A percentile compares a stretch with the other conserved stretches of the same genome.
Evolutionary conservation across 2,888 invertebrate species (phyloP).

Genomic region (Furcula furcula): DNA sequence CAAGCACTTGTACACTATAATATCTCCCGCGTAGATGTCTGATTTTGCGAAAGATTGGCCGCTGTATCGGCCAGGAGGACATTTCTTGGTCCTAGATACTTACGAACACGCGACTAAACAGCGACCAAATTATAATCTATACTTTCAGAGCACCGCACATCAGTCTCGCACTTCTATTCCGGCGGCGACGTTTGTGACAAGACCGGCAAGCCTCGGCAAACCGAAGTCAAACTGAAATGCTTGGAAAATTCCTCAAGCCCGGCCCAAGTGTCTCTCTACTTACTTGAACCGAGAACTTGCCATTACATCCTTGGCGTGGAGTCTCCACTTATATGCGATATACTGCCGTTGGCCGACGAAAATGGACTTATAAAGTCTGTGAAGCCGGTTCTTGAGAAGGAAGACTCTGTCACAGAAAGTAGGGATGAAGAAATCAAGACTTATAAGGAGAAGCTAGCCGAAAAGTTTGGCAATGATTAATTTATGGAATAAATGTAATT

Average conservation of each 20-base stretch:
- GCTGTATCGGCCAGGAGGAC: no score
- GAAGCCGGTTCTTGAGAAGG: constrained; percentile 28
- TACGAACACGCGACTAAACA: no score
- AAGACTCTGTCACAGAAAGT: constrained; percentile 27
- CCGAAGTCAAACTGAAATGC: constrained; percentile 93
- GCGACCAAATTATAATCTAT: no score
- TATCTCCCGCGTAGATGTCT: no score
- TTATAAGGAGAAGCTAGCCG: constrained; percentile 31
- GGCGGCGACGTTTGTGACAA: constrained; percentile 94
- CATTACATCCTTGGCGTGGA: constrained; percentile 98
- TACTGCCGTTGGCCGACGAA: constrained; percentile 90
- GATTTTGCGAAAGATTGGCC: no score
- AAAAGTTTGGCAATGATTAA: constrained; percentile 56
- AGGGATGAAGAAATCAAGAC: constrained; percentile 38
- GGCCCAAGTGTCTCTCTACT: constrained; percentile 92
- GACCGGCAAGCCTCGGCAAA: constrained; percentile 88
- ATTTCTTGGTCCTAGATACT: no score
- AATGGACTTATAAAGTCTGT: constrained; percentile 83
- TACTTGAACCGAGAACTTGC: constrained; percentile 95
- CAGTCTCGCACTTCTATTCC: constrained; percentile 93
- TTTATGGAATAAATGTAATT: constrained; percentile 24
- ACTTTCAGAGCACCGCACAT: constrained; percentile 81
- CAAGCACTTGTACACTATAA: no score
- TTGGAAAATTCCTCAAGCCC: constrained; percentile 86
- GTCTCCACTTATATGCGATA: constrained; percentile 93